Evolutionary conservation across 1,140 invertebrate species (phyloP).

Genomic region (Drosophila yakuba): DNA sequence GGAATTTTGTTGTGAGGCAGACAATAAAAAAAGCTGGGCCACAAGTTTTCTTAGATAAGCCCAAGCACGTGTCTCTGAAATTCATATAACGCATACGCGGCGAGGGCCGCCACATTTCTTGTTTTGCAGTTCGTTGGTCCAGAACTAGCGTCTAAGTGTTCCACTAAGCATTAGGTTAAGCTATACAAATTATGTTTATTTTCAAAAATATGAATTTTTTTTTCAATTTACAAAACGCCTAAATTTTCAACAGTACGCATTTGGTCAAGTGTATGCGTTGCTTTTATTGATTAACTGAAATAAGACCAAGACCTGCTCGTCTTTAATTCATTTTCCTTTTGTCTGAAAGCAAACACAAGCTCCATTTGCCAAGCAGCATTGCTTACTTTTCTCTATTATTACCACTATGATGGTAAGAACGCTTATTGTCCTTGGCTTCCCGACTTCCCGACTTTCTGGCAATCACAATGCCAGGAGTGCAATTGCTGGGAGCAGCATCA

Average conservation of each 20-base stretch:
- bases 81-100: constrained; percentile 26
- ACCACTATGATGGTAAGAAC: constrained; percentile 43
- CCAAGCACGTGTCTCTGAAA: constrained; percentile 36
- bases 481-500: constrained; percentile 51
- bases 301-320: not conserved
- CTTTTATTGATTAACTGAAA: constrained; percentile 19
- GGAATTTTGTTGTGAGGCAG: constrained; percentile 18
- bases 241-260: not conserved
- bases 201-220: no score
- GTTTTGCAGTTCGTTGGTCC: constrained; percentile 8
- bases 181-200: no score
- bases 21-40: constrained; percentile 40
- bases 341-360: constrained; percentile 31
- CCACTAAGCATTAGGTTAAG: no score
- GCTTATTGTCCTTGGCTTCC: constrained; percentile 60
- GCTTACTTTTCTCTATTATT: constrained; percentile 57
- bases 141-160: not conserved
- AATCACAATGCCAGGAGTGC: constrained; percentile 59
- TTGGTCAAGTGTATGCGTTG: not conserved
- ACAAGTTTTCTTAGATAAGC: constrained; percentile 46
- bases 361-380: constrained; percentile 30
- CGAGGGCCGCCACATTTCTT: constrained; percentile 1
- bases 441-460: constrained; percentile 15
- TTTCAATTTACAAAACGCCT: not conserved
- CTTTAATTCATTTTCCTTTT: constrained; percentile 29